Base-by-base conservation (phyloP, 2,113 vertebrate species). In the Xiphophorus couchianus region DNA sequence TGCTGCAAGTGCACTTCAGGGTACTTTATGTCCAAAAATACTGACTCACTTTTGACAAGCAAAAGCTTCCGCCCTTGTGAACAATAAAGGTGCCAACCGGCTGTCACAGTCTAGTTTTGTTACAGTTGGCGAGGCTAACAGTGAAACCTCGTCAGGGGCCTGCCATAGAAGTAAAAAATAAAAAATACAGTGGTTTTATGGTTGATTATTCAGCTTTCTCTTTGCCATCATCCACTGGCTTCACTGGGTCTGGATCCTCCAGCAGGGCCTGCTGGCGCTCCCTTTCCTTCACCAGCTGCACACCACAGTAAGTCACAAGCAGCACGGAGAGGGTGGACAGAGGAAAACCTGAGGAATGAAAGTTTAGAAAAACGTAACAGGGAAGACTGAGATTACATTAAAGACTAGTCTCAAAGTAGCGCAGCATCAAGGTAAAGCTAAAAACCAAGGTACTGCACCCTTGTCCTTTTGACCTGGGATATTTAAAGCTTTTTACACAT, bases 241-340 rank as follows among this genome's bases (percentile, higher is more conserved):
- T 86, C 44, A 71, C 87, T 39, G 90, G 89, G 66, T 88, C 86
- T 0, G 48, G 44, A 30, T 97, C 94, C 25, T 97, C 95, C 71
- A 93, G 73, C 6, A 98, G 61, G 7, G 96, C 96, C 83, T 94
- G 91, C 74, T 91, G 62, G 37, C 96, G 88, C 89, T 99, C 98
- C 0, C 92, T 92, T 81, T 99, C 98, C 86, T 99, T 99, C 83
- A 99, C 95, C 88, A 99, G 95, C 92, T 99, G 98, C 69, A 99
- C 94, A 0, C 98, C 98, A 0, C 97, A 99, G 94, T 99, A 99
- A 0, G 98, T 99, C 93, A 99, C 96, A 54, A 98, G 93, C 78
- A 97, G 93, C 88, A 98, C 90, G 1, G 95, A 96, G 74, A 98
- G 65, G 0, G 95, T 96, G 88, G 96, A 98, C 81, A 95, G 67